These are phyloP conservation scores for Palloptera scutellata DNA, from an alignment of 2,888 invertebrate species.

Conservation along the genomic window DNA sequence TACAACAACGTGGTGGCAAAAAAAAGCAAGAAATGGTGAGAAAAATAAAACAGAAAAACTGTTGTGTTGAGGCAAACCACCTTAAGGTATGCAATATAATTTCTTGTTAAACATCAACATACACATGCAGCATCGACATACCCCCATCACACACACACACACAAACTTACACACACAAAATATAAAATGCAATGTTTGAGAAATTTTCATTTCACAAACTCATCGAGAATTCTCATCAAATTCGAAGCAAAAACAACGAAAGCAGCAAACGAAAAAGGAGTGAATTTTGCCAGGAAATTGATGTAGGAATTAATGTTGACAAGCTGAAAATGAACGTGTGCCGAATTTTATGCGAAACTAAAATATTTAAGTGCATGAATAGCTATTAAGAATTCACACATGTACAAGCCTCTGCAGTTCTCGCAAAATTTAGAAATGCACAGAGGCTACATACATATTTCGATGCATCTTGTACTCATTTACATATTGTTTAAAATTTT, in stretches of 20 bases:
- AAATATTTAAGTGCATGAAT: background rate
- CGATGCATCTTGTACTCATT: constrained; percentile 1
- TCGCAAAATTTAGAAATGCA: too few relatives aligned
- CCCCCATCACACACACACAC: too few relatives aligned
- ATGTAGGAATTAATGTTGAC: background rate
- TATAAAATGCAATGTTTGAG: too few relatives aligned
- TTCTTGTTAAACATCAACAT: too few relatives aligned
- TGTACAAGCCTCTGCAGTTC: background rate
- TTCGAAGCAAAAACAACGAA: background rate
- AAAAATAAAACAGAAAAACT: background rate
- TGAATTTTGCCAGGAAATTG: background rate
- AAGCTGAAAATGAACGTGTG: background rate
- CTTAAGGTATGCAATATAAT: constrained; percentile 2
- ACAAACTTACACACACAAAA: too few relatives aligned
- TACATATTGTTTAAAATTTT: constrained; percentile 27
- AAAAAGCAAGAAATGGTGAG: background rate
- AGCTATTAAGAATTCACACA: background rate
- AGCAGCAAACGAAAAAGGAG: background rate
- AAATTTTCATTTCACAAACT: too few relatives aligned
- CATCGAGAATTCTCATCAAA: too few relatives aligned
- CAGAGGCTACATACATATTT: too few relatives aligned
- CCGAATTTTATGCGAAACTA: background rate
- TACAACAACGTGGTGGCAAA: background rate
- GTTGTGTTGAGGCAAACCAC: background rate
- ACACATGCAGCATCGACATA: too few relatives aligned